A percentile compares a stretch with the other conserved stretches of the same genome.
These are phyloP conservation scores for Cephus nigrinus DNA, from an alignment of 2,888 invertebrate species.

Conservation along the genomic window DNA sequence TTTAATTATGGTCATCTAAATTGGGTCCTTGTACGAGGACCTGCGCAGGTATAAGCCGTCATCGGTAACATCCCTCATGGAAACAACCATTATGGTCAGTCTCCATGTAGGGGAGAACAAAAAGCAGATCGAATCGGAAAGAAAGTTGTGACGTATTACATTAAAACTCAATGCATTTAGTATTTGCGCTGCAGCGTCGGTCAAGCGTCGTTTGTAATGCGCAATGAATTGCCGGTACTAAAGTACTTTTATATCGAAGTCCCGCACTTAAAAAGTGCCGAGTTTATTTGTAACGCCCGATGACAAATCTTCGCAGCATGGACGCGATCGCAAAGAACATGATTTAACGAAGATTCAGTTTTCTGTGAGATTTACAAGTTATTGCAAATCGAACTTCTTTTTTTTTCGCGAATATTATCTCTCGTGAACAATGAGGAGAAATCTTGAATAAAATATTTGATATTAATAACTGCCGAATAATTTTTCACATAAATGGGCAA, in stretches of 20 bases:
- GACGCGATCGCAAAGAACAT: conserved; percentile 16
- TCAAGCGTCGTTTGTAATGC: conserved; percentile 27
- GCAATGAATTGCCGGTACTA: background rate
- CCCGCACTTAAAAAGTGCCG: background rate
- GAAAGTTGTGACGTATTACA: conserved; percentile 38
- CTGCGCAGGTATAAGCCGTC: background rate
- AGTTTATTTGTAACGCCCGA: conserved; percentile 33
- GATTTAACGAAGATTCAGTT: conserved; percentile 1
- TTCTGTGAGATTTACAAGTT: background rate
- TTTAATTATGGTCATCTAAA: background rate
- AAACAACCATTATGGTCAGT: background rate
- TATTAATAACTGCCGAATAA: background rate
- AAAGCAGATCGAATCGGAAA: conserved; percentile 22
- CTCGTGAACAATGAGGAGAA: background rate
- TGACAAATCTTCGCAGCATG: conserved; percentile 32
- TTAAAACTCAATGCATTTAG: conserved; percentile 43
- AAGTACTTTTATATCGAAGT: background rate
- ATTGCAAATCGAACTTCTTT: background rate
- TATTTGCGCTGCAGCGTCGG: conserved; percentile 23
- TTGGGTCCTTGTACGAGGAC: background rate
- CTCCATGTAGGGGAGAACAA: conserved; percentile 9
- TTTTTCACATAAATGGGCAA: background rate
- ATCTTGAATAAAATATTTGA: background rate
- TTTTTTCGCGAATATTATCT: background rate
- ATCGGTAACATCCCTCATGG: background rate